Base-by-base conservation (phyloP, 2,113 vertebrate species). In the Hystrix brachyura region DNA sequence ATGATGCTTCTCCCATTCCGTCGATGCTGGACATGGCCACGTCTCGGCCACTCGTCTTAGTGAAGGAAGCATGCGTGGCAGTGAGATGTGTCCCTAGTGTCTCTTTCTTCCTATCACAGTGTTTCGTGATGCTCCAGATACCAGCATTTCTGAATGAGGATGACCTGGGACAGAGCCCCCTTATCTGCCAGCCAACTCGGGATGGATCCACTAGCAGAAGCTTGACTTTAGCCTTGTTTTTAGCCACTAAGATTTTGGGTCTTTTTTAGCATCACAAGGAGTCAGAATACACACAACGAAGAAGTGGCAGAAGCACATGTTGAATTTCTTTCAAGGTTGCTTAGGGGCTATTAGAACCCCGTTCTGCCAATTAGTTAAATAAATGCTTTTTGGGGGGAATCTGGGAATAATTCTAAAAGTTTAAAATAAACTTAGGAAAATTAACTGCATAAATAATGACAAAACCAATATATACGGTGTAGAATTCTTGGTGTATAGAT, bases 401-500 rank as follows among this genome's bases (percentile, higher is more conserved):
- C 76, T 87, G 90, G 78, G 93, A 95, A 96, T 93, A 96, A 97
- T 94, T 95, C 87, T 88, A 76, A 57, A 96, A 91, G 67, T 95
- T 83, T 64, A 94, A 96, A 96, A 97, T 94, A 96, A 95, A 95
- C 93, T 43, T 87, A 82, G 93, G 82, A 96, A 96, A 91, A 95
- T 94, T 86, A 97, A 83, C 65, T 96, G n/a, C 43, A 88, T 97
- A 93, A 97, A 95, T 97, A 95, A 96, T 80, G 78, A 89, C 81
- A 95, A 95, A 96, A 71, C 51, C n/a, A 93, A 96, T 83, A 85
- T 25, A 80, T 69, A 72, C 6, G 64, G n/a, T 86, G 0, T 65
- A 93, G 55, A 92, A 87, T 84, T 92, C 51, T 85, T 92, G 92
- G 67, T 88, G 80, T 10, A 84, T 23, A 93, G 34, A 71, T 86